Evolutionary conservation across 92 coral and sea anemone species (phyloP).

Genomic region (Zoanthus sansibaricus): DNA sequence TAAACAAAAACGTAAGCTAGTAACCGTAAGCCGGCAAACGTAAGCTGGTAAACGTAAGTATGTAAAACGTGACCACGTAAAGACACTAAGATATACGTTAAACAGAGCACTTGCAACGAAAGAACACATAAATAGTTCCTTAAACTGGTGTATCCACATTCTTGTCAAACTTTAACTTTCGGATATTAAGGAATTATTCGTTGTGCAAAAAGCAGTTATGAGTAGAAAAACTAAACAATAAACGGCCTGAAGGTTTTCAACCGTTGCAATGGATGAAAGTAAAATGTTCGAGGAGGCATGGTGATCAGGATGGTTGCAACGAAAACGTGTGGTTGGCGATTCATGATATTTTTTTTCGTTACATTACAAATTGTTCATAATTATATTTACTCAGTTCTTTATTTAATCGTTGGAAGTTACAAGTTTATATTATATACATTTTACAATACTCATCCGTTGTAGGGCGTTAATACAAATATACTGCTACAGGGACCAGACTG

Average conservation of each 20-base stretch:
- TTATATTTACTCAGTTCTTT: neutral
- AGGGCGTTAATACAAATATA: neutral
- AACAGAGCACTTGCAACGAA: neutral
- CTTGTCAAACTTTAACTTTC: neutral
- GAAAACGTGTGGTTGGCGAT: neutral
- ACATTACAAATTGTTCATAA: neutral
- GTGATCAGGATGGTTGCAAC: slow-evolving; percentile 39
- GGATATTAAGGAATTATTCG: neutral
- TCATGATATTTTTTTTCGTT: neutral
- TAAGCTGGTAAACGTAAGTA: slow-evolving; percentile 2
- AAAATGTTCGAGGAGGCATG: slow-evolving; percentile 33
- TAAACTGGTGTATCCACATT: too few relatives aligned
- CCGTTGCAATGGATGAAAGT: neutral
- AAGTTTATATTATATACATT: slow-evolving; percentile 14
- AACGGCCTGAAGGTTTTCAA: neutral
- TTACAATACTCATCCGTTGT: slow-evolving; percentile 1
- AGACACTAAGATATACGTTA: neutral
- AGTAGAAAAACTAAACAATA: neutral
- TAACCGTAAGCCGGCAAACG: neutral
- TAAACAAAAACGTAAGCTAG: slow-evolving; percentile 1
- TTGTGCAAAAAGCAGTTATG: neutral
- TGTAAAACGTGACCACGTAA: neutral
- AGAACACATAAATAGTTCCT: neutral
- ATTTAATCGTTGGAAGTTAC: slow-evolving; percentile 26
- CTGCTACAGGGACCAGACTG: slow-evolving; percentile 16